A percentile compares a stretch with the other conserved stretches of the same genome.
Conservation (phyloP, 53 echinoderm and acorn worm genomes). For the Patiria pectinifera region DNA sequence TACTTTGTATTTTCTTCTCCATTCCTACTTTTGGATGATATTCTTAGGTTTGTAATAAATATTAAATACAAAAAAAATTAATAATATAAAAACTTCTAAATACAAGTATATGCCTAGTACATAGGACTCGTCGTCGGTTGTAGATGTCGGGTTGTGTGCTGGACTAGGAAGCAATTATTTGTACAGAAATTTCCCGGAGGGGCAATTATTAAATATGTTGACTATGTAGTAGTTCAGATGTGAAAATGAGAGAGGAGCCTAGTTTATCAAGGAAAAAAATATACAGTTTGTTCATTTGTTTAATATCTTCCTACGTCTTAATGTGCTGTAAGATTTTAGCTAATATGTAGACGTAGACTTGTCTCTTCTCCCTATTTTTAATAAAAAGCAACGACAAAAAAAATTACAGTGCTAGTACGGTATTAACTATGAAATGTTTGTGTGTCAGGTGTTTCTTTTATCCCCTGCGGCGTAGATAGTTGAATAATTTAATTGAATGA, state of each 20-base stretch:
- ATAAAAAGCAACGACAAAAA: slow-evolving; percentile 42
- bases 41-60: slow-evolving; percentile 71
- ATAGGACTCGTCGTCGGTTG: slow-evolving; percentile 39
- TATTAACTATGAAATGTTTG: slow-evolving; percentile 70
- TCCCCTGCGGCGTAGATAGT: slow-evolving; percentile 52
- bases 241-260: slow-evolving; percentile 43
- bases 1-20: slow-evolving; percentile 96
- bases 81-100: slow-evolving; percentile 64
- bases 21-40: slow-evolving; percentile 91
- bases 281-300: slow-evolving; percentile 63
- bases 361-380: slow-evolving; percentile 61
- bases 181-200: slow-evolving; percentile 70
- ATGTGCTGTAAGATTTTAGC: slow-evolving; percentile 94
- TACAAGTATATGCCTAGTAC: slow-evolving; percentile 61
- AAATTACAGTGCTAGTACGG: slow-evolving; percentile 59
- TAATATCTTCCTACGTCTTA: slow-evolving; percentile 70
- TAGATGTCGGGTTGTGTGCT: slow-evolving; percentile 51
- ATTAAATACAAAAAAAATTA: slow-evolving; percentile 63
- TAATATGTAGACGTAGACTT: slow-evolving; percentile 75
- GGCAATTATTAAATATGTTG: slow-evolving; percentile 66
- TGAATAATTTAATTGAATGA: slow-evolving; percentile 55
- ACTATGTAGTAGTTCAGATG: slow-evolving; percentile 61
- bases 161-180: slow-evolving; percentile 44
- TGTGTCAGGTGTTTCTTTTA: slow-evolving; percentile 63
- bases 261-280: slow-evolving; percentile 43